Evolutionary conservation across 2,113 vertebrate genomes (phyloP), one percentile per base, ranked within the genome.

Genomic region (Pluvianellus socialis): DNA sequence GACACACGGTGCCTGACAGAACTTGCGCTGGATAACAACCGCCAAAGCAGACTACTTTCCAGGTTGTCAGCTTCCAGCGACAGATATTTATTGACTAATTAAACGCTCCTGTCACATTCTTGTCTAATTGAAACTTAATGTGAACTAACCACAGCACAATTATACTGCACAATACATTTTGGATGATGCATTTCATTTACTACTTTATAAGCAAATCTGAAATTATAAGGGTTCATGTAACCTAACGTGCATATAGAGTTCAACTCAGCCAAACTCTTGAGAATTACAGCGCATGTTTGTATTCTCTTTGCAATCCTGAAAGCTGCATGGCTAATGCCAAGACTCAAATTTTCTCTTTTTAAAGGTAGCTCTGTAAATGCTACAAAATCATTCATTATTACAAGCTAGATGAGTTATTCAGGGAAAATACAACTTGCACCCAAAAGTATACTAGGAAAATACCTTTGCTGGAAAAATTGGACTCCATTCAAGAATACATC

Each of bases 51-150:
- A 94, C 74, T 94, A 84, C 75, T 92, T 98, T 97, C 96, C 97
- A 97, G 84, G 82, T 91, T 96, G 97, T 97, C 84, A 96, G 93
- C 84, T 94, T 95, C 91, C 76, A 86, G 91, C 10, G 27, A 95
- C 73, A 87, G 95, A 94, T 96, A 97, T 89, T 89, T 95, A 94
- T 95, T 91, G 96, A 96, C 94, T 95, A 92, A 96, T 95, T 96
- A 97, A 97, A 97, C 40, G 70, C 73, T 93, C 97, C 94, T 97
- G 97, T 97, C 98, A 97, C 92, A 98, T 97, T 96, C 96, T 94
- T 96, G 92, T 94, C 95, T 97, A 95, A 97, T 91, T 96, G 97
- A 97, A 93, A 96, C 88, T 96, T 97, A 93, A 98, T 87, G 97
- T 94, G 97, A 95, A 91, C 66, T 93, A 97, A 97, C 92, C 90